phyloP scores from a whole-genome alignment of 2,888 invertebrate species.

The Clivina fossor region DNA sequence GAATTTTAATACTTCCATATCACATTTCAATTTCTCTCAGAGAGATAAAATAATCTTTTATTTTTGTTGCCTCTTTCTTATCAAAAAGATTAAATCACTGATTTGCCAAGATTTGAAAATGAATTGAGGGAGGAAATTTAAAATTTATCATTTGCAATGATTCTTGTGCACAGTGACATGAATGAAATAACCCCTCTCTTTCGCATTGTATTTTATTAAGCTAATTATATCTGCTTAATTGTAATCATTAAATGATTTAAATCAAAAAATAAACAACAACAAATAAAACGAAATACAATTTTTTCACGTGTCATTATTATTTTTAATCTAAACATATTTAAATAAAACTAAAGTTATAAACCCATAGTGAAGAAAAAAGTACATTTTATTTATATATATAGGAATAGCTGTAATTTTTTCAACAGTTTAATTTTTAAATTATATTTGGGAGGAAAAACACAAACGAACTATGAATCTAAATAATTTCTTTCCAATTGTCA shows the following conservation, averaged over 20 bases:
- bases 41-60: conserved; percentile 1
- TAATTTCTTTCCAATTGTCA: conserved; percentile 21
- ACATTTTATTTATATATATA: conserved; percentile 22
- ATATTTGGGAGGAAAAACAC: conserved; percentile 17
- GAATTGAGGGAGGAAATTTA: too few relatives aligned
- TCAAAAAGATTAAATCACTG: too few relatives aligned
- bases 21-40: conserved; percentile 24
- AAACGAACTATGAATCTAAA: conserved; percentile 21
- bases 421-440: too few relatives aligned
- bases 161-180: conserved; percentile 22
- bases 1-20: conserved; percentile 25
- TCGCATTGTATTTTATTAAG: too few relatives aligned
- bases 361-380: conserved; percentile 16
- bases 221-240: too few relatives aligned
- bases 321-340: conserved; percentile 7
- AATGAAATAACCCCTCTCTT: too few relatives aligned
- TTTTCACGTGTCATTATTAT: conserved; percentile 6
- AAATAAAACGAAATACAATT: conserved; percentile 8
- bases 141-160: too few relatives aligned
- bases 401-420: conserved; percentile 19
- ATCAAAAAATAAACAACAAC: conserved; percentile 17
- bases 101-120: too few relatives aligned
- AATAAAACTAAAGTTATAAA: conserved; percentile 12
- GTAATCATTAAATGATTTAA: too few relatives aligned
- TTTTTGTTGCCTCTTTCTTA: too few relatives aligned